Evolutionary conservation across 2,888 invertebrate genomes (phyloP).

Genomic region (Hirudinaria manillensis): DNA sequence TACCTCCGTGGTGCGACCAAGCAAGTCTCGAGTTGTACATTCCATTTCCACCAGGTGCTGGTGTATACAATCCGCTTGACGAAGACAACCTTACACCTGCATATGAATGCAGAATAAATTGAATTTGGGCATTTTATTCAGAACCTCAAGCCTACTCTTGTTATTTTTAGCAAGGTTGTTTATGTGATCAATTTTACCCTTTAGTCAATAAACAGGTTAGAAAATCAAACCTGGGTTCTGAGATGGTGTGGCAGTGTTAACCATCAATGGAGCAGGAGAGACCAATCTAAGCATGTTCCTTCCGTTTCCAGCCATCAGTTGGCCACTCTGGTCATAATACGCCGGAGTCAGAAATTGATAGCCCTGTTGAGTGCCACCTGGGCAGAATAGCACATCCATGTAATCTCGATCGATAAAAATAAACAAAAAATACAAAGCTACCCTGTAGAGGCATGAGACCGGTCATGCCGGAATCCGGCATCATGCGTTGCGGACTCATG

Average conservation of each 20-base stretch:
- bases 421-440: neutral
- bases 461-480: conserved; percentile 46
- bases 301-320: conserved; percentile 74
- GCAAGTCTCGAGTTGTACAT: conserved; percentile 2
- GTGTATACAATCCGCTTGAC: conserved; percentile 5
- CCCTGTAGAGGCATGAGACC: conserved; percentile 7
- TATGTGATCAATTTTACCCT: too few species aligned
- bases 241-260: conserved; percentile 33
- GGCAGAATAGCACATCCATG: neutral
- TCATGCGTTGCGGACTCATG: conserved; percentile 59
- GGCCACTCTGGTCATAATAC: conserved; percentile 72
- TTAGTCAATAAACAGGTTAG: too few species aligned
- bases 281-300: conserved; percentile 69
- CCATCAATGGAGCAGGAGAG: conserved; percentile 67
- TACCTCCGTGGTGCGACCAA: neutral
- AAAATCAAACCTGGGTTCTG: neutral
- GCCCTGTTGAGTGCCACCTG: conserved; percentile 43
- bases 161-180: too few species aligned
- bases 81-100: neutral
- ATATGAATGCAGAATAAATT: neutral
- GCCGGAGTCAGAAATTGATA: conserved; percentile 68
- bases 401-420: too few species aligned
- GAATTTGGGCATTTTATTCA: too few species aligned
- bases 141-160: neutral
- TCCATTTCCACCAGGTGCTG: neutral